Base-by-base conservation (phyloP, 2,888 invertebrate species). In the Lasioglossum figueresi region DNA sequence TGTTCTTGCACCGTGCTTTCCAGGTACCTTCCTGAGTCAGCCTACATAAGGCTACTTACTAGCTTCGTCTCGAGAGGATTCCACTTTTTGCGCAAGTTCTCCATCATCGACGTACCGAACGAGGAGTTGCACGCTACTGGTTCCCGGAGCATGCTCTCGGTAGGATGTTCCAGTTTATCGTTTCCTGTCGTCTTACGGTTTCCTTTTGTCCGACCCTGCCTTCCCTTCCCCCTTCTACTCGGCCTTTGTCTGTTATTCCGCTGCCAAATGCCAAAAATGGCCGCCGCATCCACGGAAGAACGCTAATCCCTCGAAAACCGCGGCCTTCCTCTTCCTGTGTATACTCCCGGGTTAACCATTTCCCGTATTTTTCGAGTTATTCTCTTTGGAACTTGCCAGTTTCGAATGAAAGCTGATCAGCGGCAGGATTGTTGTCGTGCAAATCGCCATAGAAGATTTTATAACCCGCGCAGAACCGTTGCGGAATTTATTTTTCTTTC, bases 1-100 rank as follows among this genome's bases (percentile, higher is more conserved):
- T 82, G 85, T 93, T 94, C 91, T 93, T 93, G 83, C 88, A 59
- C 79, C 74, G 84, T 84, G 82, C 90, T 91, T 93, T 93, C 93
- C 92, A 88, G 91, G 93, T 93, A 94, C 89, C 90, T 88, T 90
- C 91, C 91, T 91, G 89, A 92, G 89, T 93, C 93, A 92, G 92
- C 88, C 93, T 93, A 91, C 94, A 93, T 94, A 93, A 93, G 94
- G 94, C 90, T 89, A 90, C 91, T 92, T 90, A 89, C 91, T 91
- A 89, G 88, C 90, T 88, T 79, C 88, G 89, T 88, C 89, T 86
- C 90, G 75, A 66, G 88, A 88, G 90, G 88, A 91, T 93, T 91
- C 92, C 88, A 92, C 92, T 93, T 93, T 93, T 94, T 93, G 85
- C 88, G 72, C 83, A 79, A 88, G 83, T 92, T 92, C 91, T 86